phyloP scores from a whole-genome alignment of 2,113 vertebrate species.

The Phocoena sinus region DNA sequence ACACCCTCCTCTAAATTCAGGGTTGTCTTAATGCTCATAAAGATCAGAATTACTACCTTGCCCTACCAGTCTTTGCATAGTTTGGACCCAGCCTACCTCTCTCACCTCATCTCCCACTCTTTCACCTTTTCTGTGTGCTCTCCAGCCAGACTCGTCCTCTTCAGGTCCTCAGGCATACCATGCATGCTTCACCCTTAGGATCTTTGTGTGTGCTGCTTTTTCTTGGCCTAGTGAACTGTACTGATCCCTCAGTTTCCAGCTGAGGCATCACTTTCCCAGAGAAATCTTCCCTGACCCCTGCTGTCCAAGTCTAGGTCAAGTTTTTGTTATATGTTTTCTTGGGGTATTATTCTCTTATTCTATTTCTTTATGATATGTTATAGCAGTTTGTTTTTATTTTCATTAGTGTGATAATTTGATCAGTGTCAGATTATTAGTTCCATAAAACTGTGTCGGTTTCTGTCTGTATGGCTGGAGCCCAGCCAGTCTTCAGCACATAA shows the following conservation, averaged over 20 bases:
- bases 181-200: background rate
- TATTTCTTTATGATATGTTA: background rate
- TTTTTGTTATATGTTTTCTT: background rate
- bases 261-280: background rate
- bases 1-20: background rate
- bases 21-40: background rate
- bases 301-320: background rate
- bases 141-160: background rate
- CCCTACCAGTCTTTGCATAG: background rate
- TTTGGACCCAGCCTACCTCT: background rate
- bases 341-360: background rate
- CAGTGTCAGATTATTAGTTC: background rate
- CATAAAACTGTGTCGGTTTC: slow-evolving; percentile 14
- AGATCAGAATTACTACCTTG: background rate
- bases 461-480: background rate
- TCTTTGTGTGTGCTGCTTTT: background rate
- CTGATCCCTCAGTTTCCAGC: background rate
- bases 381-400: slow-evolving; percentile 24
- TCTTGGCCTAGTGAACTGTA: background rate
- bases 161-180: background rate
- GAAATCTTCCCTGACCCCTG: background rate
- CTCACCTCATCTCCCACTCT: background rate
- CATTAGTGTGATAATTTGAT: slow-evolving; percentile 9
- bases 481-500: background rate
- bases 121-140: background rate